Percentiles rank a stretch among this genome's conserved stretches.
phyloP scores from a whole-genome alignment of 2,113 vertebrate species.

The Pandion haliaetus region DNA sequence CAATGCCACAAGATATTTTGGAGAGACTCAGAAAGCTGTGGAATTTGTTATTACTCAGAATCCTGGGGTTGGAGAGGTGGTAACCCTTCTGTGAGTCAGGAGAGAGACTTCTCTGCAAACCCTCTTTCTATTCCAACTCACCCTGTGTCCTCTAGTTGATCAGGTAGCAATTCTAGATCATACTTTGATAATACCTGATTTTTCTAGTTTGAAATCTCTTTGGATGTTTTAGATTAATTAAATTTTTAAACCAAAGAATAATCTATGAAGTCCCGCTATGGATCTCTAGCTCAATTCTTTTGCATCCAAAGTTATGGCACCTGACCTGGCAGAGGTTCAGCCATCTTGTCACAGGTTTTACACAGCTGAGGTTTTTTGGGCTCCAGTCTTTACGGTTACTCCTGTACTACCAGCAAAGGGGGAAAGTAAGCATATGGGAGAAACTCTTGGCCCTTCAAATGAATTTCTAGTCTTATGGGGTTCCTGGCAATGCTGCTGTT shows the following conservation, averaged over 20 bases:
- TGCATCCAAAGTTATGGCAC: background rate
- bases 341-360: background rate
- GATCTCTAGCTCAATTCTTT: background rate
- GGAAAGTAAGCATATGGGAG: background rate
- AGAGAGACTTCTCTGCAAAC: background rate
- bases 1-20: background rate
- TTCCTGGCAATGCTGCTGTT: background rate
- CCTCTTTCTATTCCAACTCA: background rate
- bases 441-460: background rate
- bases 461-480: background rate
- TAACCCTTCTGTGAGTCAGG: background rate
- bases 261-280: background rate
- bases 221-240: background rate
- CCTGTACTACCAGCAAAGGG: background rate
- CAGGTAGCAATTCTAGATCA: background rate
- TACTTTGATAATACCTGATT: background rate
- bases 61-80: background rate
- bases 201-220: background rate
- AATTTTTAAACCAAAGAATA: background rate
- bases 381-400: background rate
- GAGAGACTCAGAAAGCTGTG: background rate
- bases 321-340: background rate
- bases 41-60: background rate
- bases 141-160: background rate
- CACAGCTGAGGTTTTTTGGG: background rate